Conservation (phyloP, 1,140 invertebrate species). For the Trichomalopsis sarcophagae region DNA sequence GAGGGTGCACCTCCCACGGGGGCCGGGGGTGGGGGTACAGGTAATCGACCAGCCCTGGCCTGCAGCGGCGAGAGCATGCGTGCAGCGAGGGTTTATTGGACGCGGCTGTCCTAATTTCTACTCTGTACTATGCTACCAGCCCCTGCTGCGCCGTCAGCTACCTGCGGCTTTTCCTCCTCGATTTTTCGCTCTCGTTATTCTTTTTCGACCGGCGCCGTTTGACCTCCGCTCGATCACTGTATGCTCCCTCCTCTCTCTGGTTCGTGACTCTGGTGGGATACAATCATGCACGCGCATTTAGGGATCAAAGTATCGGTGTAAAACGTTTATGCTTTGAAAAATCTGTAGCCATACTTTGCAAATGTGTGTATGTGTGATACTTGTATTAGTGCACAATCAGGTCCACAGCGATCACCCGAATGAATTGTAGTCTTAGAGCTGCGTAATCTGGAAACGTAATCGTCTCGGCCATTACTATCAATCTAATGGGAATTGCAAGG, state of each 20-base stretch:
- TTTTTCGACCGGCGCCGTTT: background rate
- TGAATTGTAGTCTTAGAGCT: no score
- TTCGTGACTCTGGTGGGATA: no score
- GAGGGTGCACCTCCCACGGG: no score
- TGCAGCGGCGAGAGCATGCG: slow-evolving; percentile 1
- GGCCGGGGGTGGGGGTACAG: background rate
- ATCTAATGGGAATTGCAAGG: background rate
- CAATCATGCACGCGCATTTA: no score
- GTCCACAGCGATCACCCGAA: no score
- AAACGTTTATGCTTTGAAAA: no score
- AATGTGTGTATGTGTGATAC: no score
- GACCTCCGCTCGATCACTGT: no score
- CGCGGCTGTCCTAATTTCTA: slow-evolving; percentile 26
- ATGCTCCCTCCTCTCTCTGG: no score
- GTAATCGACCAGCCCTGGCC: slow-evolving; percentile 36
- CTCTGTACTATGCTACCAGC: background rate
- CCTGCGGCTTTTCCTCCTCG: background rate
- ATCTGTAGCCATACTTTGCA: no score
- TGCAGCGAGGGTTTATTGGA: slow-evolving; percentile 8
- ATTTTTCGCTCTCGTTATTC: background rate
- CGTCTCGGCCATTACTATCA: background rate
- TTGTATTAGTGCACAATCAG: no score
- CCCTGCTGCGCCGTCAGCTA: background rate
- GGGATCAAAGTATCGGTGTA: no score
- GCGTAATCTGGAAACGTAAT: background rate